A percentile compares a stretch with the other conserved stretches of the same genome.
phyloP scores from a whole-genome alignment of 2,113 vertebrate genomes.

The Rynchops niger region DNA sequence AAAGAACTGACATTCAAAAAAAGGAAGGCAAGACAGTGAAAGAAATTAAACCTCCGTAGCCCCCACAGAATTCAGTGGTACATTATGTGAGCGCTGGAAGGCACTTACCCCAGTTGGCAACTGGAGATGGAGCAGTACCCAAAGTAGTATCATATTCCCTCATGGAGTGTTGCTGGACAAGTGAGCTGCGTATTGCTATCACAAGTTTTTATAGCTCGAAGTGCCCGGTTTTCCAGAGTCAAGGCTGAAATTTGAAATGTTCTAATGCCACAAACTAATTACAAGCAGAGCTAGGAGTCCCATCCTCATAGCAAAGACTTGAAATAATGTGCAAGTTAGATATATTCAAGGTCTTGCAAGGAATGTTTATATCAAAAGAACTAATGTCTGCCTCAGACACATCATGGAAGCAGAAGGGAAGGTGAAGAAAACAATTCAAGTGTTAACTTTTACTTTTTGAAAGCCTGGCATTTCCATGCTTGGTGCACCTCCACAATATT shows the following conservation, averaged over 20 bases:
- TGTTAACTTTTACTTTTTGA: neutral
- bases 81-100: neutral
- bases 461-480: neutral
- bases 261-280: neutral
- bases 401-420: neutral
- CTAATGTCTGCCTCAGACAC: neutral
- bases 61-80: neutral
- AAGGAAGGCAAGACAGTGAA: neutral
- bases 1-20: neutral
- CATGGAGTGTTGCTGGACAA: rapidly evolving
- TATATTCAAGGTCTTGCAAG: neutral
- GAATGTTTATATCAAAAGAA: neutral
- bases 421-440: neutral
- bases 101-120: neutral
- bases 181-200: rapidly evolving
- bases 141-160: neutral
- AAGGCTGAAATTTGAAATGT: neutral
- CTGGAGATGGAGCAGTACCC: neutral
- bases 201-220: neutral
- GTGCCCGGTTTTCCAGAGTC: neutral
- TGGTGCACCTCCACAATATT: neutral
- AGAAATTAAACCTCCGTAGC: neutral
- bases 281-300: neutral
- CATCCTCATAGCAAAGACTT: neutral
- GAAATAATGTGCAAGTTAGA: neutral